Conservation (phyloP, 2,888 invertebrate genomes). For the Chloroclysta siterata region DNA sequence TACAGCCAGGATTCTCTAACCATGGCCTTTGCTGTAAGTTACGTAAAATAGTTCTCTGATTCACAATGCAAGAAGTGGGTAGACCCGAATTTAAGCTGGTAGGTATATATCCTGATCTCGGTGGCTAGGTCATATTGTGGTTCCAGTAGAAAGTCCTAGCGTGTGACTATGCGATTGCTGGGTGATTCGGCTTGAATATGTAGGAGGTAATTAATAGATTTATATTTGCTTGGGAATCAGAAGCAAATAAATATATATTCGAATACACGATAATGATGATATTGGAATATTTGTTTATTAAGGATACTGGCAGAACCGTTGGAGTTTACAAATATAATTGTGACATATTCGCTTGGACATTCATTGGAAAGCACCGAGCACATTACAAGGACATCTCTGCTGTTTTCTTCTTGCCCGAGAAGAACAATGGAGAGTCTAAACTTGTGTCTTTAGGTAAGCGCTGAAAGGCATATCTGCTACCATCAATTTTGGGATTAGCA, state of each 20-base stretch:
- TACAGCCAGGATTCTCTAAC: constrained; percentile 83
- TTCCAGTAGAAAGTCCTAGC: too few species aligned
- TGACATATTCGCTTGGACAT: constrained; percentile 71
- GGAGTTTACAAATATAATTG: constrained; percentile 77
- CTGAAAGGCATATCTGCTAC: not conserved
- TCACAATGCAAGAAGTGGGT: too few species aligned
- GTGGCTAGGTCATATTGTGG: too few species aligned
- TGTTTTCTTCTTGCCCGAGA: constrained; percentile 81
- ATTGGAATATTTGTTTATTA: constrained; percentile 32
- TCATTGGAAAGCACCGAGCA: constrained; percentile 85
- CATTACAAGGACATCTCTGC: constrained; percentile 85
- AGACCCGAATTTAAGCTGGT: not conserved
- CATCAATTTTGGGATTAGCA: not conserved
- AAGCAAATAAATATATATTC: too few species aligned
- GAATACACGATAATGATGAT: too few species aligned
- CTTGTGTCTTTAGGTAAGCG: constrained; percentile 77
- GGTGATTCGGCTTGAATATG: too few species aligned
- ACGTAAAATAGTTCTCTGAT: not conserved
- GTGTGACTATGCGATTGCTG: too few species aligned
- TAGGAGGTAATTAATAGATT: too few species aligned
- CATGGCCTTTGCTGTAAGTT: constrained; percentile 84
- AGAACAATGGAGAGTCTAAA: constrained; percentile 66
- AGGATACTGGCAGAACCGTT: constrained; percentile 84
- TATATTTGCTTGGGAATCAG: too few species aligned
- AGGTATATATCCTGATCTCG: too few species aligned